Evolutionary conservation across 1,140 invertebrate genomes (phyloP).

Genomic region (Drosophila azteca): DNA sequence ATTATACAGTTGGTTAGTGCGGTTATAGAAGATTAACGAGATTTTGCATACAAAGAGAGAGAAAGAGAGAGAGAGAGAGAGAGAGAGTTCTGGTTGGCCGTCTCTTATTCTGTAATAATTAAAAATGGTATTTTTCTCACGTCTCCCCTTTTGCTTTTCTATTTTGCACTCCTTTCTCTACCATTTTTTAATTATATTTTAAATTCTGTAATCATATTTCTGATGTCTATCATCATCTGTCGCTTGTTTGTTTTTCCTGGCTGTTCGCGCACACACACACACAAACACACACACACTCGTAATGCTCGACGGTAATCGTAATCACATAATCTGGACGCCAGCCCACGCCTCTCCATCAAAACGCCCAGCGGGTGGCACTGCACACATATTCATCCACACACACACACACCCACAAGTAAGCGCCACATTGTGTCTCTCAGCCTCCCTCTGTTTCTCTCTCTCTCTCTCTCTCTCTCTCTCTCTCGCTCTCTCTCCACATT

Average conservation of each 20-base stretch:
- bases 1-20: too few relatives aligned
- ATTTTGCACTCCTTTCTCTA: neutral
- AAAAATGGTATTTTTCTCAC: neutral
- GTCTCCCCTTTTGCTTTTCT: neutral
- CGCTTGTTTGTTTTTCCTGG: slow-evolving; percentile 17
- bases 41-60: too few relatives aligned
- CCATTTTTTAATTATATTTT: slow-evolving; percentile 25
- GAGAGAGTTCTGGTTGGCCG: too few relatives aligned
- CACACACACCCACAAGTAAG: slow-evolving; percentile 30
- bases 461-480: neutral
- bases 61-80: too few relatives aligned
- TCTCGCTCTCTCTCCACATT: slow-evolving; percentile 1
- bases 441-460: neutral
- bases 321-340: slow-evolving; percentile 55
- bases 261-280: slow-evolving; percentile 20
- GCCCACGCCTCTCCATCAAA: slow-evolving; percentile 26
- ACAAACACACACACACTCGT: slow-evolving; percentile 15
- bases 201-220: slow-evolving; percentile 8
- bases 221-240: slow-evolving; percentile 49
- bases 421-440: slow-evolving; percentile 38
- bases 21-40: too few relatives aligned
- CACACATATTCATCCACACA: slow-evolving; percentile 6
- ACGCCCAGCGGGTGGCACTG: slow-evolving; percentile 53
- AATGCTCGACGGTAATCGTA: slow-evolving; percentile 34
- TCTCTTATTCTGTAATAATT: too few relatives aligned